phyloP scores from a whole-genome alignment of 2,888 invertebrate genomes.

The Danaus chrysippus region DNA sequence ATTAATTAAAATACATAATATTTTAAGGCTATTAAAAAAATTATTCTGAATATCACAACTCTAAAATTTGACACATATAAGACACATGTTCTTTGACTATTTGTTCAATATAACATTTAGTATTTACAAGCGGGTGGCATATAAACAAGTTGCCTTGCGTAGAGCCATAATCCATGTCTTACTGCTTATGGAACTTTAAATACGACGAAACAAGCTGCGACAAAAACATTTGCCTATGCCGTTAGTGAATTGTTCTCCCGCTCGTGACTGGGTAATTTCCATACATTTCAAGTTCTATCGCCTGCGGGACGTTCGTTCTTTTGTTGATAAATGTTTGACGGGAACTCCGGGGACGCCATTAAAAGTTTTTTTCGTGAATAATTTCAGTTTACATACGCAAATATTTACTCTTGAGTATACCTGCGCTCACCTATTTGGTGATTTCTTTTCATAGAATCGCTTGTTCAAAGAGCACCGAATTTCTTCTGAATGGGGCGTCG shows the following conservation, averaged over 20 bases:
- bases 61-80: no score
- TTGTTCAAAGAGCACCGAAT: slow-evolving; percentile 65
- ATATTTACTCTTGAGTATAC: slow-evolving; percentile 77
- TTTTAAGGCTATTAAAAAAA: not conserved
- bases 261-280: slow-evolving; percentile 79
- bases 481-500: slow-evolving; percentile 61
- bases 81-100: no score
- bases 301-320: slow-evolving; percentile 79
- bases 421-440: slow-evolving; percentile 75
- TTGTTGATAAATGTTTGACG: slow-evolving; percentile 80
- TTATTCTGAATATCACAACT: no score
- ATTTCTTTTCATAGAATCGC: slow-evolving; percentile 74
- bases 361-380: slow-evolving; percentile 79
- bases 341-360: slow-evolving; percentile 79
- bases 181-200: slow-evolving; percentile 53
- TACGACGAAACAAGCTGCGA: slow-evolving; percentile 73
- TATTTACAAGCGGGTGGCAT: no score
- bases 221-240: slow-evolving; percentile 78
- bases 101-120: no score
- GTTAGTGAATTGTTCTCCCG: slow-evolving; percentile 79
- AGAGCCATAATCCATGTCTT: slow-evolving; percentile 12
- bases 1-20: slow-evolving; percentile 20
- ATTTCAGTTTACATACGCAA: slow-evolving; percentile 79
- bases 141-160: not conserved
- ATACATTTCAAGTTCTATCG: slow-evolving; percentile 79